Evolutionary conservation across 2,888 invertebrate genomes (phyloP), one percentile per base, ranked within the genome.

Genomic region (Cephalotes varians): DNA sequence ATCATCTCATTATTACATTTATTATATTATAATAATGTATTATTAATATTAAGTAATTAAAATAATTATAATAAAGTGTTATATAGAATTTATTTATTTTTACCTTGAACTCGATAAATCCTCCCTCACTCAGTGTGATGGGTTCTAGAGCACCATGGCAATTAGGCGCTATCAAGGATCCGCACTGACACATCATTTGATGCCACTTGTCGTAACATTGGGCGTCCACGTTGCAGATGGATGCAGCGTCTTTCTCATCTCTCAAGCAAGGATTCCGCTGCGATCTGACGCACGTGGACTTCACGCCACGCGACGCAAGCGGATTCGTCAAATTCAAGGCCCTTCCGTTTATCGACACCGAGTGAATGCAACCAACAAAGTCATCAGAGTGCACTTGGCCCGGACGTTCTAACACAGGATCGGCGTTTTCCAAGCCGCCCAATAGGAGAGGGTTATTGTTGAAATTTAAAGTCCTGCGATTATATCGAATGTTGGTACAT

Each of bases 371-470:
- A 6, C 99, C 99, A 21, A 99, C 97, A 84, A 99, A 97, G 93
- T 99, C 99, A 93, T 99, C 98, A 0, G 98, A 97, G 91, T 97
- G 97, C 54, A 99, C 96, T 95, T 99, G 98, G 0, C 98, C 98
- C 0, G 98, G 98, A 62, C 98, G 96, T 93, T 98, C 98, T 37
- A 98, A 95, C 0, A 98, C 97, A 18, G 98, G 98, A 94, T 98
- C 98, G 0, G 98, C 98, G 88, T 97, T 97, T 64, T 96, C 95
- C 49, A 99, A 95, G 9, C 99, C 99, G 31, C 99, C 99, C 87
- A 99, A 96, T 64, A 97, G 96, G 82, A 99, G 95, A 0, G 97
- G 97, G 92, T 98, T 97, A 90, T 98, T 98, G 95, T 98, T 98
- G 95, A 98, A 98, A 93, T 98, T 98, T 64, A 98, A 95, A 0